These are phyloP conservation scores for Lanius ludovicianus DNA, from an alignment of 2,113 vertebrate species.

Conservation along the genomic window DNA sequence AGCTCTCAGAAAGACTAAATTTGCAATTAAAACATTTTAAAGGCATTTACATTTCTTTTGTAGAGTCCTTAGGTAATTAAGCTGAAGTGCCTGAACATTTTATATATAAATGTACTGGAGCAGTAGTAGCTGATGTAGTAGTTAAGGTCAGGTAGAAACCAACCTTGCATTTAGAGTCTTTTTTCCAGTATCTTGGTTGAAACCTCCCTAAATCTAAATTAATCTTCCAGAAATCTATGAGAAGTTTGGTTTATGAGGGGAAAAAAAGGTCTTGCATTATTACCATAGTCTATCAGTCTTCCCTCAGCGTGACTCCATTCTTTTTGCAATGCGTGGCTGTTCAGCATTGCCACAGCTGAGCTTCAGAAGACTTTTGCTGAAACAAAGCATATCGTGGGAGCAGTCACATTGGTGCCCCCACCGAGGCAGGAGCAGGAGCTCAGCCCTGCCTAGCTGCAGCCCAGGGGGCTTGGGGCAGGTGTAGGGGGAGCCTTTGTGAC, in stretches of 20 bases:
- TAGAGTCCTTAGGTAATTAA: conserved; percentile 50
- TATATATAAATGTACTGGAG: conserved; percentile 8
- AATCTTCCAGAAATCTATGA: conserved; percentile 46
- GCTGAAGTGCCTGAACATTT: conserved; percentile 21
- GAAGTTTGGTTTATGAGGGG: conserved; percentile 52
- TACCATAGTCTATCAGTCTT: conserved; percentile 20
- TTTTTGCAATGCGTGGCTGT: neutral
- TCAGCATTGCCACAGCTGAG: neutral
- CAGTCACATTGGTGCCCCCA: rapidly evolving
- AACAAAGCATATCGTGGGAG: neutral
- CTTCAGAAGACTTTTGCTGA: neutral
- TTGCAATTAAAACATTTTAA: conserved; percentile 54
- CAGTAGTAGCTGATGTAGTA: conserved; percentile 23
- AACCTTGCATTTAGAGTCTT: conserved; percentile 33
- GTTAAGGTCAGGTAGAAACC: conserved; percentile 45
- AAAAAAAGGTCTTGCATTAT: conserved; percentile 29
- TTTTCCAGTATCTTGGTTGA: conserved; percentile 16
- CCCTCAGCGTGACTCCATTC: neutral
- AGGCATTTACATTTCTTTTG: conserved; percentile 6
- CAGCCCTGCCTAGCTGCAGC: neutral
- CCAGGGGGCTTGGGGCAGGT: neutral
- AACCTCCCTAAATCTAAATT: conserved; percentile 36
- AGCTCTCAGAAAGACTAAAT: conserved; percentile 37
- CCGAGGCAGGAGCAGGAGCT: neutral
- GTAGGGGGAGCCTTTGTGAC: neutral